phyloP scores from a whole-genome alignment of 1,140 invertebrate species.

The Caligus rogercresseyi region DNA sequence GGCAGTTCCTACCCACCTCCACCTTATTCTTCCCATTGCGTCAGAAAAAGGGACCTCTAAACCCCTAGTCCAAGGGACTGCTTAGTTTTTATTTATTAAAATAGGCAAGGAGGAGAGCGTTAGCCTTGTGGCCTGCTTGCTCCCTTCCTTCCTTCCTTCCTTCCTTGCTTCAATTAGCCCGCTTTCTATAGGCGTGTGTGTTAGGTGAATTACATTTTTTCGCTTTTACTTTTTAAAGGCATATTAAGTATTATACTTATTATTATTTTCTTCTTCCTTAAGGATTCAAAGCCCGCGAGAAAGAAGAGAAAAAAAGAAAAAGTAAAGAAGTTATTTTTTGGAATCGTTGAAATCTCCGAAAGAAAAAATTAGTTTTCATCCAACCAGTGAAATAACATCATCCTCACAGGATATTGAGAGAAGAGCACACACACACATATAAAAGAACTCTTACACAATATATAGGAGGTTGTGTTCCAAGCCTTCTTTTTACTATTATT shows the following conservation, averaged over 20 bases:
- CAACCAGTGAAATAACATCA: neutral
- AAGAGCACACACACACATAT: no score
- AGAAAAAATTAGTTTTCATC: neutral
- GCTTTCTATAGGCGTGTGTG: neutral
- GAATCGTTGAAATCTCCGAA: neutral
- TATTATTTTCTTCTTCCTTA: neutral
- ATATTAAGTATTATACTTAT: no score
- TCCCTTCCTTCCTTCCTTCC: no score
- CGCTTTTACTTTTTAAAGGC: neutral
- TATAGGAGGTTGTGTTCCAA: no score
- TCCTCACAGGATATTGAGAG: no score
- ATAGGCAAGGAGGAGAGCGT: neutral
- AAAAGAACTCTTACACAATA: no score
- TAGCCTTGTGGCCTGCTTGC: neutral
- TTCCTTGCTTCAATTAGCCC: neutral
- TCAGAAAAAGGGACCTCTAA: neutral
- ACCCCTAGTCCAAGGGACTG: neutral
- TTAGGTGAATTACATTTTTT: no score
- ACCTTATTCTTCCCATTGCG: no score
- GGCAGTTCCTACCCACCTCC: no score
- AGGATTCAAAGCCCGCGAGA: neutral
- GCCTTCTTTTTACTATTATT: no score
- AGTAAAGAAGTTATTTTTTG: neutral
- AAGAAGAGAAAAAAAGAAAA: neutral
- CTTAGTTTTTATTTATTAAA: neutral